A percentile compares a stretch with the other conserved stretches of the same genome.
Evolutionary conservation across 2,797 vertebrate species (phyloP).

Genomic region (Leucoraja ocellata): DNA sequence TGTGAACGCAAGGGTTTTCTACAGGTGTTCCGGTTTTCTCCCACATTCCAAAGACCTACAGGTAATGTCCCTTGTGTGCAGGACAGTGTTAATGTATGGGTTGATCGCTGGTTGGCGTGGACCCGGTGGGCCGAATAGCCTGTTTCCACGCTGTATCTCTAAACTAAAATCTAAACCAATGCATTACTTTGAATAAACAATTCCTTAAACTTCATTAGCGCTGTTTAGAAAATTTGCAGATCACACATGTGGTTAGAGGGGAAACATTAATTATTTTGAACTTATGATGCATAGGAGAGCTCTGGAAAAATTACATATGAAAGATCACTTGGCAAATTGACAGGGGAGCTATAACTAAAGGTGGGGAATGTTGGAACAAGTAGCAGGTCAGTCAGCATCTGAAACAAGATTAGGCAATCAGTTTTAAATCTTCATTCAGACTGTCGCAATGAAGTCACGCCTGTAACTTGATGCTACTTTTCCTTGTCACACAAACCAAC

Average conservation of each 20-base stretch:
- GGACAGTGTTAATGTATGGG: too few species aligned
- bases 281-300: background rate
- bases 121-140: too few species aligned
- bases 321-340: background rate
- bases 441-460: background rate
- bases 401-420: background rate
- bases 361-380: background rate
- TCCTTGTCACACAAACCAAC: background rate
- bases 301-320: background rate
- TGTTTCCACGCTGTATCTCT: too few species aligned
- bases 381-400: background rate
- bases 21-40: too few species aligned
- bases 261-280: background rate
- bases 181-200: too few species aligned
- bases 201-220: background rate
- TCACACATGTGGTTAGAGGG: background rate
- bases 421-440: background rate
- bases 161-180: background rate
- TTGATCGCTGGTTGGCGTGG: too few species aligned
- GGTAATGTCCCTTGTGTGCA: too few species aligned
- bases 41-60: too few species aligned
- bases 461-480: background rate
- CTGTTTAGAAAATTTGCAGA: background rate
- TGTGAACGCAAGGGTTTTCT: too few species aligned
- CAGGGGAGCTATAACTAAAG: background rate